phyloP scores from a whole-genome alignment of 2,113 vertebrate genomes.

The Odocoileus virginianus region DNA sequence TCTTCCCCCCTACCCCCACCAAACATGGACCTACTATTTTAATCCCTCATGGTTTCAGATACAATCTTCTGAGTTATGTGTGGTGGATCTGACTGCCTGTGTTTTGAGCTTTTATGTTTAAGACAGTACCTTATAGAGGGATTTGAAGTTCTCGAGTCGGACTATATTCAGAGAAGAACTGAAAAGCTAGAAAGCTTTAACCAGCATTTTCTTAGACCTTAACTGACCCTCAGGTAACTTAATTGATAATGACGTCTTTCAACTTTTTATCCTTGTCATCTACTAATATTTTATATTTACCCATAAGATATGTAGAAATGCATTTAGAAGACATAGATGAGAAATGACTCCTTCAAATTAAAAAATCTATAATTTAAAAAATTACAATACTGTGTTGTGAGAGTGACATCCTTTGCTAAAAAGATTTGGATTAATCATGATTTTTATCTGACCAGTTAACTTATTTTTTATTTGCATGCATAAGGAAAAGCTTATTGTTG shows the following conservation, averaged over 20 bases:
- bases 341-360: neutral
- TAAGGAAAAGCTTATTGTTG: neutral
- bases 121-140: neutral
- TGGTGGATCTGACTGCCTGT: neutral
- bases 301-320: neutral
- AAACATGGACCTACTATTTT: neutral
- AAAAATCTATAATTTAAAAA: neutral
- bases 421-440: neutral
- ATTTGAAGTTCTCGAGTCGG: neutral
- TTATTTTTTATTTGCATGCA: neutral
- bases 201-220: slow-evolving; percentile 21
- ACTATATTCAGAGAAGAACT: neutral
- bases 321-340: neutral
- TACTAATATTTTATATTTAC: slow-evolving; percentile 25
- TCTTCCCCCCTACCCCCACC: neutral
- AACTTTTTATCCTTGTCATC: neutral
- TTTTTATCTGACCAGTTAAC: neutral
- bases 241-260: neutral
- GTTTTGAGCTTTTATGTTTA: neutral
- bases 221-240: neutral
- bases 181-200: neutral
- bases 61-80: neutral
- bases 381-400: neutral
- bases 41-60: neutral
- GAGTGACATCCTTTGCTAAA: neutral